Base-by-base conservation (phyloP, 2,113 vertebrate species). In the Cephalopholis sonnerati region DNA sequence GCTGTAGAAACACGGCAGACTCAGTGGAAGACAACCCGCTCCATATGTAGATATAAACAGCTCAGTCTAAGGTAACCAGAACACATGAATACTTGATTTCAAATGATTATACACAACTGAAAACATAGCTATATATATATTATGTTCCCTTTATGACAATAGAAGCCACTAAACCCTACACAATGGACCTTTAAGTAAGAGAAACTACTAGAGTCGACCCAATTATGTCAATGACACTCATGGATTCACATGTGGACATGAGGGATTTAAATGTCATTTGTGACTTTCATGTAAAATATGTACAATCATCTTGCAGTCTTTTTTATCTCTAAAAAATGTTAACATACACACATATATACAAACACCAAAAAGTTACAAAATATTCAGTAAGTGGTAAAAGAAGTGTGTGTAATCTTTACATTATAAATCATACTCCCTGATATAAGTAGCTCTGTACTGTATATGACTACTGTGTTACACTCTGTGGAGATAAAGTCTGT, bases 381-480 rank as follows among this genome's bases (percentile, higher is more conserved):
- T 59, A 59, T 63, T 63, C n/a, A 73, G 74, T 51, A 6, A 32
- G 64, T 77, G 69, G 11, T 65, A 53, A 74, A 63, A 81, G 15
- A 77, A 50, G 11, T 20, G 16, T 44, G 17, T 50, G 22, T 36
- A 41, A 61, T 16, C 11, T 58, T 20, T 20, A n/a, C 65, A 76
- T 9, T 58, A 10, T 32, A 80, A 73, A 87, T 79, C 46, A 82
- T 46, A 58, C 29, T 81, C 84, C 79, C 79, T 88, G 88, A 88
- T 74, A 61, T 72, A 44, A 83, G 66, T 58, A 72, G 55, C 12
- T 73, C n/a, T 67, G n/a, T 41, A 27, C 25, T 67, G 27, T 39
- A 57, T 61, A 53, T 62, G 36, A 74, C 51, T 84, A 66, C 41
- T 64, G 44, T 36, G 36, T 68, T 78, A 66, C 17, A 41, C 48